Conservation (phyloP, 1,140 invertebrate genomes). For the Sminthurinus signatus region DNA sequence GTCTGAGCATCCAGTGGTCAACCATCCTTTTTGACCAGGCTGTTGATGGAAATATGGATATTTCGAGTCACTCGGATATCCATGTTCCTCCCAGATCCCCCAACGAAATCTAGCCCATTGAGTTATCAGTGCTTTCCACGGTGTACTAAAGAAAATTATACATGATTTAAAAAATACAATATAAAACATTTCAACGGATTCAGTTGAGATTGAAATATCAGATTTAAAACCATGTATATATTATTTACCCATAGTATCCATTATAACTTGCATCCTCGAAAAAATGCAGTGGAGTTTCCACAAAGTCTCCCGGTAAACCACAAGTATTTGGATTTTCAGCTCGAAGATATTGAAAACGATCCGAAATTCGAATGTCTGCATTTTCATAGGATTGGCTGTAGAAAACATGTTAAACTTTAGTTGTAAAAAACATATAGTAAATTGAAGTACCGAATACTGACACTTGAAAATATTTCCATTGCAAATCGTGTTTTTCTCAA, state of each 20-base stretch:
- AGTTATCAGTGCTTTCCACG: conserved; percentile 27
- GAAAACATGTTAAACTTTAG: not conserved
- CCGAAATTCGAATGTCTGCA: conserved; percentile 23
- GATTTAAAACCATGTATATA: no score
- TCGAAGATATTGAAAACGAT: conserved; percentile 9
- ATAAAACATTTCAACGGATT: no score
- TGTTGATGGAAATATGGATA: conserved; percentile 32
- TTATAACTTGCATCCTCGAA: conserved; percentile 16
- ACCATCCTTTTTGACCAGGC: conserved; percentile 32
- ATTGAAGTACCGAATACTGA: no score
- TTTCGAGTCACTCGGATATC: conserved; percentile 19
- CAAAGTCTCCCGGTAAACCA: conserved; percentile 22
- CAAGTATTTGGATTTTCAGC: conserved; percentile 29
- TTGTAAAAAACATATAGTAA: not conserved
- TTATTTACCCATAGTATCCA: conserved; percentile 11
- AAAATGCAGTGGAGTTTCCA: conserved; percentile 22
- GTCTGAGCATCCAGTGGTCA: conserved; percentile 21
- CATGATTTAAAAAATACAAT: no score
- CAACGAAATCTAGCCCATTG: conserved; percentile 29
- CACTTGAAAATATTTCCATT: no score
- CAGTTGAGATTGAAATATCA: no score
- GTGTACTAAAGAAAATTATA: no score
- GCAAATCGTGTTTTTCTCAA: no score
- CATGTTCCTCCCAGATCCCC: conserved; percentile 34
- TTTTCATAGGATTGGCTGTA: conserved; percentile 20